Conservation (phyloP, 23 tunicate species). For the Botrylloides violaceus region DNA sequence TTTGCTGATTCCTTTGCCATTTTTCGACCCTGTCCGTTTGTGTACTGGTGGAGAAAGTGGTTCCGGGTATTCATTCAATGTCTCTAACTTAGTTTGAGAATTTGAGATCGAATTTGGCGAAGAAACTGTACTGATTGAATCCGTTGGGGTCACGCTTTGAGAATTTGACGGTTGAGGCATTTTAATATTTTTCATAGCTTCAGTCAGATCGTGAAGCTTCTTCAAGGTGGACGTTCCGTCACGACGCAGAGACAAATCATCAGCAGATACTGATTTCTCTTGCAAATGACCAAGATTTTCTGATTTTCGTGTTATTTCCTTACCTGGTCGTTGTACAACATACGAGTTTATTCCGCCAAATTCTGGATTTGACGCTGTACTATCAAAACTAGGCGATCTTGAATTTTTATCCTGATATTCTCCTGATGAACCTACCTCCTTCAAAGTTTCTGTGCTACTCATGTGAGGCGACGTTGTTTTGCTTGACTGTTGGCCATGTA, state of each 20-base stretch:
- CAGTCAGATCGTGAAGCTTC: conserved; percentile 15
- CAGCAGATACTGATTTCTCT: not conserved
- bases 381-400: conserved; percentile 13
- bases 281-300: not conserved
- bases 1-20: not conserved
- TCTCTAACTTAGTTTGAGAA: conserved; percentile 7
- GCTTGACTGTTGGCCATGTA: too few species aligned
- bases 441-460: conserved; percentile 26
- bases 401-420: conserved; percentile 9
- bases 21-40: not conserved
- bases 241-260: not conserved
- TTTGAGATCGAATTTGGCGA: conserved; percentile 1
- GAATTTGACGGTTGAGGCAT: conserved; percentile 2
- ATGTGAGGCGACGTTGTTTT: conserved; percentile 15
- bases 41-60: conserved; percentile 1
- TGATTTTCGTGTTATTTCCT: not conserved
- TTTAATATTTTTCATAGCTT: conserved; percentile 9
- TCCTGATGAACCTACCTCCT: not conserved
- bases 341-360: too few species aligned
- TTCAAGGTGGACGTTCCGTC: not conserved
- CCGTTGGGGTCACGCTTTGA: conserved; percentile 2
- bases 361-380: conserved; percentile 16
- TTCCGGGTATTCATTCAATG: conserved; percentile 28
- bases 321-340: not conserved
- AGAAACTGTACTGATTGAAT: not conserved